These are phyloP conservation scores for Idaea biselata DNA, from an alignment of 2,888 invertebrate species.

Conservation along the genomic window DNA sequence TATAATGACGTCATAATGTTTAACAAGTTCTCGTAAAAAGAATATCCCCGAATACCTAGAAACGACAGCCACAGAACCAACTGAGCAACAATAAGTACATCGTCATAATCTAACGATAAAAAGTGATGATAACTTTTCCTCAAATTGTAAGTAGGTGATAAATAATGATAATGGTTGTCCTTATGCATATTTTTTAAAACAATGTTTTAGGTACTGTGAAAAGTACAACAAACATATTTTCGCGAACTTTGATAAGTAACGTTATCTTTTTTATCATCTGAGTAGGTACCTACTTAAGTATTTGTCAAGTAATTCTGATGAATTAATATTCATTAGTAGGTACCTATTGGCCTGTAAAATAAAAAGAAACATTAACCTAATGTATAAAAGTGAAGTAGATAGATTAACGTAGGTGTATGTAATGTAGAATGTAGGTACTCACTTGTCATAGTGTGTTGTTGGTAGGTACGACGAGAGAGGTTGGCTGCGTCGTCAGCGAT, in stretches of 20 bases:
- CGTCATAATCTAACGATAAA: not conserved
- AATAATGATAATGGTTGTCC: constrained; percentile 1
- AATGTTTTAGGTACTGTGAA: not conserved
- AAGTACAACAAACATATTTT: constrained; percentile 16
- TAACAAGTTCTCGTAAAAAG: not conserved
- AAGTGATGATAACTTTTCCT: not conserved
- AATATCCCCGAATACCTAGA: not conserved
- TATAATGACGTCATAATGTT: not conserved
- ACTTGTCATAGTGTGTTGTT: constrained; percentile 47
- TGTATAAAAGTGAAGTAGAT: constrained; percentile 10
- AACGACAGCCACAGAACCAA: not conserved
- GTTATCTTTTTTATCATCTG: constrained; percentile 16
- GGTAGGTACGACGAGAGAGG: constrained; percentile 38
- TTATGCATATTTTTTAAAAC: not conserved
- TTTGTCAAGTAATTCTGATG: constrained; percentile 11
- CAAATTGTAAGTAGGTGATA: not conserved
- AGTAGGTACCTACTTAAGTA: constrained; percentile 16
- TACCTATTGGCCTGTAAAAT: constrained; percentile 1
- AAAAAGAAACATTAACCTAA: not conserved
- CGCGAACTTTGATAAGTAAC: constrained; percentile 27
- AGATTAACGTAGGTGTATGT: constrained; percentile 4
- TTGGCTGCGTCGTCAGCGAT: constrained; percentile 41
- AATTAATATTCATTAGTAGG: constrained; percentile 3
- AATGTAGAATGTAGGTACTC: constrained; percentile 31
- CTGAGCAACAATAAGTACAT: not conserved